Conservation (phyloP, 2,113 vertebrate species). For the Chascanopsetta lugubris region DNA sequence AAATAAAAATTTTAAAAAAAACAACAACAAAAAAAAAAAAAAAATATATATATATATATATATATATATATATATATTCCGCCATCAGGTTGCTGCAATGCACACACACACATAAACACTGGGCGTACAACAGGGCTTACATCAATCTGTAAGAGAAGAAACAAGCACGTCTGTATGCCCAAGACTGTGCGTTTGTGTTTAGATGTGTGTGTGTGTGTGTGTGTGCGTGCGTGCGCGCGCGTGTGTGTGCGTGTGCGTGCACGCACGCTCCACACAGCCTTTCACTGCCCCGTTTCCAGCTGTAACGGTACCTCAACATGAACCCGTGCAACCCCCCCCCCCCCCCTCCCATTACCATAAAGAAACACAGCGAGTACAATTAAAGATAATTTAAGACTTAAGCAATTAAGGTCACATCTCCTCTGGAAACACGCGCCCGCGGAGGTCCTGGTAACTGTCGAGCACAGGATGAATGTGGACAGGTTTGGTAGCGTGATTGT, state of each 20-base stretch:
- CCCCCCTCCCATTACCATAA: constrained; percentile 66
- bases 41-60: too few species aligned
- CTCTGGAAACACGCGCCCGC: constrained; percentile 79
- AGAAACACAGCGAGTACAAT: constrained; percentile 80
- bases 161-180: not conserved
- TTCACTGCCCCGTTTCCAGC: constrained; percentile 69
- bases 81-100: too few species aligned
- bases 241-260: constrained; percentile 37
- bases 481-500: constrained; percentile 72
- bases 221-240: not conserved
- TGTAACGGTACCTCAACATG: constrained; percentile 65
- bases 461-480: constrained; percentile 79
- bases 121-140: too few species aligned
- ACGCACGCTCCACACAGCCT: constrained; percentile 65
- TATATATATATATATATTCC: too few species aligned
- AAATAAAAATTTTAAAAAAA: too few species aligned
- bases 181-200: not conserved
- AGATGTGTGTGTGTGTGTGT: not conserved
- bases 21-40: too few species aligned
- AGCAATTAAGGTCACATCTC: constrained; percentile 82
- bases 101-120: too few species aligned
- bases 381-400: constrained; percentile 87
- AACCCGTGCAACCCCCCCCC: constrained; percentile 20
- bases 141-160: too few species aligned
- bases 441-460: constrained; percentile 79